A percentile compares a stretch with the other conserved stretches of the same genome.
Conservation (phyloP, 2,113 vertebrate genomes). For the Eclectus roratus region DNA sequence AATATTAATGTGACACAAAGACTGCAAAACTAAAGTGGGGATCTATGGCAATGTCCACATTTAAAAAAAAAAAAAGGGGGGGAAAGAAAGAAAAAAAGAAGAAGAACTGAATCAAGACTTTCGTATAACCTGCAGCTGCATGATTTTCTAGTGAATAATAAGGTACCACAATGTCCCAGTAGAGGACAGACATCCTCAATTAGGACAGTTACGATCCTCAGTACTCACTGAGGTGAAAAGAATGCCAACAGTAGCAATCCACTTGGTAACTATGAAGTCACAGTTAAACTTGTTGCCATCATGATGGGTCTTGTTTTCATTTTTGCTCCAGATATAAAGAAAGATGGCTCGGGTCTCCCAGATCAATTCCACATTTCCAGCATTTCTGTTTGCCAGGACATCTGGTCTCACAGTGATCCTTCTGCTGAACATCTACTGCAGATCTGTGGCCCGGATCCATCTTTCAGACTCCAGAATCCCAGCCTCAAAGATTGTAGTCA, state of each 20-base stretch:
- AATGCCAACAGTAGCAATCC: not conserved
- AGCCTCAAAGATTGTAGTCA: not conserved
- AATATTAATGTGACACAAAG: not conserved
- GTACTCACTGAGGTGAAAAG: not conserved
- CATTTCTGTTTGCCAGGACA: not conserved
- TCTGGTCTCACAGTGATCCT: not conserved
- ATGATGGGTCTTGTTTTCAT: not conserved
- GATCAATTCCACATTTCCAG: not conserved
- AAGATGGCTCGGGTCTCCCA: not conserved
- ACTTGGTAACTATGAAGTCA: not conserved
- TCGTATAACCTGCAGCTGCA: not conserved
- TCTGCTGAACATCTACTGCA: not conserved
- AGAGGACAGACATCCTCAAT: not conserved
- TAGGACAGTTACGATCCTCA: not conserved
- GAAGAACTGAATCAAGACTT: not conserved
- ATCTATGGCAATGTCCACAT: not conserved
- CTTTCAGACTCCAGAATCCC: not conserved
- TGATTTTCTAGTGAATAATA: not conserved
- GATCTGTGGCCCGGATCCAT: not conserved
- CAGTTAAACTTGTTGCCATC: not conserved
- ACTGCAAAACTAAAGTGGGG: not conserved
- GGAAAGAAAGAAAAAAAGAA: too few relatives aligned
- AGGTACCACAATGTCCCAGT: not conserved
- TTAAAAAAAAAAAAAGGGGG: too few relatives aligned
- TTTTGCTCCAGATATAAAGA: not conserved